Base-by-base conservation (phyloP, 1,140 invertebrate genomes). In the Drosophila kohkoa region DNA sequence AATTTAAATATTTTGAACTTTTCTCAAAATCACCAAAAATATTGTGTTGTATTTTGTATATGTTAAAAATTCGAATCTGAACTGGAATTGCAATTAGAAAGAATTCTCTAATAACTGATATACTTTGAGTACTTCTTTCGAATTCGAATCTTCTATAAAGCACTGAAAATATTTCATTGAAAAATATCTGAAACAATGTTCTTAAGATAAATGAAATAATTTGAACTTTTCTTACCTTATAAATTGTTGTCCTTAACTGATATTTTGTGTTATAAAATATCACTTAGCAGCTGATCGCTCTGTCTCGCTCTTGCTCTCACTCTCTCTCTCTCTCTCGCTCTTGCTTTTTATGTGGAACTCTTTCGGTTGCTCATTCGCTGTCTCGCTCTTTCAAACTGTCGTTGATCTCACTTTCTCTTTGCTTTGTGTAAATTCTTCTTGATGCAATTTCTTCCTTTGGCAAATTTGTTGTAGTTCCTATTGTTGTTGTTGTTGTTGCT, bases 161-260 rank as follows among this genome's bases (percentile, higher is more conserved):
- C 10, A 1, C 11, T 8, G n/a, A 32, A 3, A 32, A 11, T 32
- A 15, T 30, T n/a, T 6, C 2, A 32, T 15, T 13, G 6, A 15
- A 15, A 54, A 54, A 25, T 25, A 0, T 25, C 6, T 10, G 2
- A 35, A 3, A 35, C 2, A 13, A 35, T 32, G n/a, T 2, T 5
- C 2, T 15, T 13, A 7, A 15, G 2, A 54, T 38, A 8, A 7
- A 48, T 51, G 16, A 41, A 35, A 10, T 30, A 25, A 5, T 11
- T 30, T 2, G 6, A 49, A 16, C 28, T 41, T 43, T 5, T 20
- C 80, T 85, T 28, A 88, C 85, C 81, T 89, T 85, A 76, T 83
- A 78, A 71, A 66, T 88, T 76, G 80, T 89, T 85, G 77, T 88
- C 81, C 85, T 88, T 88, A 88, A 85, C 77, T 89, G 85, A 89